Evolutionary conservation across 1,140 invertebrate species (phyloP).

Genomic region (Dolichoris vasculosae): DNA sequence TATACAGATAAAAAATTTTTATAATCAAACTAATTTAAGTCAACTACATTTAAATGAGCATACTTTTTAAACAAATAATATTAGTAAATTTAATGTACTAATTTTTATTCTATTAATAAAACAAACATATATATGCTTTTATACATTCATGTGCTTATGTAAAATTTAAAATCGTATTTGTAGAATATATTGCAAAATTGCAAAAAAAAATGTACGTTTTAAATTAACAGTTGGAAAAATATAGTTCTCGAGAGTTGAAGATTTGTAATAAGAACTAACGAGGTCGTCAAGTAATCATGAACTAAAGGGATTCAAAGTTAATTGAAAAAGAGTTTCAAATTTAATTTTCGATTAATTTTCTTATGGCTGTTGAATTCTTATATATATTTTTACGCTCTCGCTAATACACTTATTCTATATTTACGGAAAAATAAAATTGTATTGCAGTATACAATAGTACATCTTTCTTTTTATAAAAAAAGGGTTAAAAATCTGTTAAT

Average conservation of each 20-base stretch:
- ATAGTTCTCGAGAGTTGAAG: neutral
- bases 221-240: neutral
- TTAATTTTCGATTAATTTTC: slow-evolving; percentile 2
- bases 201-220: slow-evolving; percentile 45
- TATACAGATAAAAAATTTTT: too few relatives aligned
- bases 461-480: too few relatives aligned
- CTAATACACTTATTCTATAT: neutral
- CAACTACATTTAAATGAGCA: too few relatives aligned
- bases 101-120: neutral
- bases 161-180: neutral
- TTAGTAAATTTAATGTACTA: neutral
- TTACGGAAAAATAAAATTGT: too few relatives aligned
- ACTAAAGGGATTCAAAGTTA: neutral
- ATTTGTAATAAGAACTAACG: slow-evolving; percentile 26
- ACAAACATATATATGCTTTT: neutral
- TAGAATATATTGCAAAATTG: slow-evolving; percentile 11
- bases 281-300: slow-evolving; percentile 12
- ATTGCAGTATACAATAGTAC: neutral
- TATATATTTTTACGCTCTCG: neutral
- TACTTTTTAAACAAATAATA: too few relatives aligned
- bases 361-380: neutral
- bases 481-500: too few relatives aligned
- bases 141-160: slow-evolving; percentile 4
- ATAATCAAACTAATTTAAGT: too few relatives aligned
- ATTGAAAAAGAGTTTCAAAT: neutral